Conservation (phyloP, 2,113 vertebrate genomes). For the Dendropsophus ebraccatus region DNA sequence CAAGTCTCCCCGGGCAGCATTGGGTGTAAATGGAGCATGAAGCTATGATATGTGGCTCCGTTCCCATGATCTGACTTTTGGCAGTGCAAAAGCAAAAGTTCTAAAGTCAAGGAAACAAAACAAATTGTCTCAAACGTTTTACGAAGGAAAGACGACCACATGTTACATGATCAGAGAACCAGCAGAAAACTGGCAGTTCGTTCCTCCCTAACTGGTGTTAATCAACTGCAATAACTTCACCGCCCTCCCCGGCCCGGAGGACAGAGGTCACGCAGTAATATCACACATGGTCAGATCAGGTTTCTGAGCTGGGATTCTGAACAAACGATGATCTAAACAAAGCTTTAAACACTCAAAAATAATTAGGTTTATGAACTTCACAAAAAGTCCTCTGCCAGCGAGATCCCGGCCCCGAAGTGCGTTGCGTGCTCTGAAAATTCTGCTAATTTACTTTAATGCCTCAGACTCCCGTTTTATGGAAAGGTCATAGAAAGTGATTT, state of each 20-base stretch:
- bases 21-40: not conserved
- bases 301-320: constrained; percentile 44
- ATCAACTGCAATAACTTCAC: constrained; percentile 21
- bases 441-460: constrained; percentile 21
- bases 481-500: constrained; percentile 43
- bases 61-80: not conserved
- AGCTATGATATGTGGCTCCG: not conserved
- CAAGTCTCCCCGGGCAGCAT: not conserved
- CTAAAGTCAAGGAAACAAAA: constrained; percentile 14
- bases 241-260: constrained; percentile 5
- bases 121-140: not conserved
- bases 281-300: constrained; percentile 39
- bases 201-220: constrained; percentile 36
- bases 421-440: not conserved
- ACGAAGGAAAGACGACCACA: not conserved
- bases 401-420: not conserved
- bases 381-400: not conserved
- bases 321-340: constrained; percentile 33
- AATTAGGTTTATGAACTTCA: constrained; percentile 53
- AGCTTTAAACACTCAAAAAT: constrained; percentile 58
- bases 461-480: constrained; percentile 21
- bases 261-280: constrained; percentile 42
- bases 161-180: not conserved
- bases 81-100: not conserved
- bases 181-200: not conserved